A percentile compares a stretch with the other conserved stretches of the same genome.
Conservation (phyloP, 1,140 invertebrate genomes). For the Globodera rostochiensis region DNA sequence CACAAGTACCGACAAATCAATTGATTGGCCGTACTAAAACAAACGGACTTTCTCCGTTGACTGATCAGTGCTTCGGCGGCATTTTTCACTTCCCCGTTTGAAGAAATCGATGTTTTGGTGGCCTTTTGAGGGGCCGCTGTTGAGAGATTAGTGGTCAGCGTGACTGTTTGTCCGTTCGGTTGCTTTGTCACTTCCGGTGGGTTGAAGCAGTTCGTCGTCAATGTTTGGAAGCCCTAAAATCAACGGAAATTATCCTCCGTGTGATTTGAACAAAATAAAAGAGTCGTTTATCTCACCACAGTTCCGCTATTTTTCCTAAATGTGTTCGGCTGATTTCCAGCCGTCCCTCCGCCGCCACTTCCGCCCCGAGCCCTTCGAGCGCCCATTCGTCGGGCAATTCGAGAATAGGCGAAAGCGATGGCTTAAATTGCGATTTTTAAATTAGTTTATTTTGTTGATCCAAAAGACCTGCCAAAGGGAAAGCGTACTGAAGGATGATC, state of each 20-base stretch:
- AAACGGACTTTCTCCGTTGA: not conserved
- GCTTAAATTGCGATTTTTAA: constrained; percentile 16
- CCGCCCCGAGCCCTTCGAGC: constrained; percentile 15
- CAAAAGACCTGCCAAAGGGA: constrained; percentile 45
- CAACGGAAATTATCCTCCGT: no score
- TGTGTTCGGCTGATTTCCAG: not conserved
- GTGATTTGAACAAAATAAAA: no score
- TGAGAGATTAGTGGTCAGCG: not conserved
- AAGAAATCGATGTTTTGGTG: not conserved
- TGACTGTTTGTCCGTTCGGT: not conserved
- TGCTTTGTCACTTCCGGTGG: not conserved
- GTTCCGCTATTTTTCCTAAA: not conserved
- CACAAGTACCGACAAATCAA: not conserved
- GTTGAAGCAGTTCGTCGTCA: not conserved
- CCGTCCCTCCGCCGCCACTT: constrained; percentile 39
- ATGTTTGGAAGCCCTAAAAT: not conserved
- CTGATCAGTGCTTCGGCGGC: not conserved
- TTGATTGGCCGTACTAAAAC: not conserved
- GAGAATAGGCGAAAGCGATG: constrained; percentile 61
- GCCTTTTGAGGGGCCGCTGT: not conserved
- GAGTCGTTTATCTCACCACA: no score
- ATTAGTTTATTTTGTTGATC: not conserved
- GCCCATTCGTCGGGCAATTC: constrained; percentile 59
- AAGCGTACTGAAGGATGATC: constrained; percentile 58
- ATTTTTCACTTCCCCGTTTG: not conserved